These are phyloP conservation scores for Tetrao urogallus DNA, from an alignment of 2,113 vertebrate genomes.

Conservation along the genomic window DNA sequence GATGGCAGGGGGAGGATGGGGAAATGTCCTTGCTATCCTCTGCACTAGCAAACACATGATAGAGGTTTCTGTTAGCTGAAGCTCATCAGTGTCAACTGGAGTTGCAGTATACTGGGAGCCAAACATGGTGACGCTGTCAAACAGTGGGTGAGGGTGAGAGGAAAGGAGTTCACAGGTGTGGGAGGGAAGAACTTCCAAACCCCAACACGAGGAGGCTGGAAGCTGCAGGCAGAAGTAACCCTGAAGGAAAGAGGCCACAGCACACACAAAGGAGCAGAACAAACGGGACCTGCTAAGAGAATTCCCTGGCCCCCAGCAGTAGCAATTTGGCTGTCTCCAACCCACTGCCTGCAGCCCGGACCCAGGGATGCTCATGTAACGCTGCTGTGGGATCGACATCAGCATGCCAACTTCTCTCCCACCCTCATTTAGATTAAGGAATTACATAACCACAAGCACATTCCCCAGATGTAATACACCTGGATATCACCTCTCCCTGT, in stretches of 20 bases:
- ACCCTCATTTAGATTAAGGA: neutral
- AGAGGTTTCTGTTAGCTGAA: neutral
- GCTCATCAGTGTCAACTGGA: neutral
- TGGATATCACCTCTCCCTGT: neutral
- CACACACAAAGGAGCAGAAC: neutral
- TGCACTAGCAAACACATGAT: neutral
- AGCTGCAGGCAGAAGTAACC: neutral
- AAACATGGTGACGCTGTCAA: rapidly evolving
- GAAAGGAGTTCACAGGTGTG: neutral
- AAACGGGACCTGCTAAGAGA: neutral
- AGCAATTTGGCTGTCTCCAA: neutral
- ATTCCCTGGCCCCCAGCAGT: neutral
- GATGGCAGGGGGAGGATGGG: neutral
- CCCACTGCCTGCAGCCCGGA: neutral
- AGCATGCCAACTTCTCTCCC: neutral
- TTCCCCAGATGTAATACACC: neutral
- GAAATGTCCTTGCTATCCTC: neutral
- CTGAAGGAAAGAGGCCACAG: neutral
- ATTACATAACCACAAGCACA: neutral
- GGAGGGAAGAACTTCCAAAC: neutral
- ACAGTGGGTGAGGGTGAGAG: neutral
- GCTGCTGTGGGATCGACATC: neutral
- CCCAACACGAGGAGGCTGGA: neutral
- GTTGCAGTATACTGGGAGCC: neutral
- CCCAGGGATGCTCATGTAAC: neutral